These are phyloP conservation scores for Phaedon cochleariae DNA, from an alignment of 2,888 invertebrate genomes.

Conservation along the genomic window DNA sequence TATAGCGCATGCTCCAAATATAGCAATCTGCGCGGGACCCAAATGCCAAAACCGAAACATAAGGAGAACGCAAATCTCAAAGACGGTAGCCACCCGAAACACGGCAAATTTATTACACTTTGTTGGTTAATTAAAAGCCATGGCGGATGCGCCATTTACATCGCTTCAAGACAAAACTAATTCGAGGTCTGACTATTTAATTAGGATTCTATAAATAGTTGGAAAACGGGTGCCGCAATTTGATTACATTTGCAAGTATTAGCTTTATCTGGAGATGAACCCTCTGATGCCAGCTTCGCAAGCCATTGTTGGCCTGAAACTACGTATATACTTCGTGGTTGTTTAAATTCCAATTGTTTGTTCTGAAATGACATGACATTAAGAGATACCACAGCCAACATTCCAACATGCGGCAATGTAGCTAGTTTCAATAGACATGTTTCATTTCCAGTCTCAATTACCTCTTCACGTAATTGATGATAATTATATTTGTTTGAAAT, in stretches of 20 bases:
- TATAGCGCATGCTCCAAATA: background rate
- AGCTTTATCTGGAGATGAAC: constrained; percentile 23
- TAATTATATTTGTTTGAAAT: too few species aligned
- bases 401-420: too few species aligned
- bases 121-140: background rate
- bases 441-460: too few species aligned
- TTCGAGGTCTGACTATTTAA: constrained; percentile 15
- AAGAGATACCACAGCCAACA: background rate
- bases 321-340: background rate
- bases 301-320: background rate
- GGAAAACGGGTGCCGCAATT: constrained; percentile 21
- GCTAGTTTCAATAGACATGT: too few species aligned
- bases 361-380: background rate
- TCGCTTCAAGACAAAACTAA: background rate
- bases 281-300: background rate
- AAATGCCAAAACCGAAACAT: background rate
- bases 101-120: background rate
- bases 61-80: background rate
- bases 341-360: background rate
- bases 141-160: background rate
- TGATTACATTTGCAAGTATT: constrained; percentile 36
- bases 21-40: background rate
- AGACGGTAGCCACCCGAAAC: background rate
- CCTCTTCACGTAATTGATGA: too few species aligned
- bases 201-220: constrained; percentile 30